Percentiles rank a stretch among this genome's conserved stretches.
phyloP scores from a whole-genome alignment of 1,140 invertebrate genomes.

The Drosophila biarmipes region DNA sequence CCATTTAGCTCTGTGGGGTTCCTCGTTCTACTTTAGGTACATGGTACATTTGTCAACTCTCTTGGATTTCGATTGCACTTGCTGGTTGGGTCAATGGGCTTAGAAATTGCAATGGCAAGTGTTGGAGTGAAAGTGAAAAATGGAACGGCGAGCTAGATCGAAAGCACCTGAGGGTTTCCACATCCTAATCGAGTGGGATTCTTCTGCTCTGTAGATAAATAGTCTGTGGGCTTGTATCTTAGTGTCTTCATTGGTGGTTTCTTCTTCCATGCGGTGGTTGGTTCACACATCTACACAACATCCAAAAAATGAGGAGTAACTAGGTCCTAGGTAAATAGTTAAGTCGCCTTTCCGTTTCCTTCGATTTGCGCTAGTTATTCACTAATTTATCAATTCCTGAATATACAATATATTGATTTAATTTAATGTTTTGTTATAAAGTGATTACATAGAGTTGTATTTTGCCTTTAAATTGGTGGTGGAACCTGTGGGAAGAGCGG shows the following conservation, averaged over 20 bases:
- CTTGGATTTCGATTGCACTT: constrained; percentile 20
- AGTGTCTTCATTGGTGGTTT: constrained; percentile 33
- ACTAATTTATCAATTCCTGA: constrained; percentile 70
- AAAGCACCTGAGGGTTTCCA: constrained; percentile 37
- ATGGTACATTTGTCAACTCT: constrained; percentile 50
- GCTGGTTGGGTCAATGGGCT: constrained; percentile 9
- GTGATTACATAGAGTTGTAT: constrained; percentile 25
- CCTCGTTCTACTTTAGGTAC: constrained; percentile 23
- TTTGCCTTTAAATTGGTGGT: constrained; percentile 24
- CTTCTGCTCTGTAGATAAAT: constrained; percentile 4
- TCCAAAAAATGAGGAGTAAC: constrained; percentile 34
- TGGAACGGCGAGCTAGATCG: not conserved
- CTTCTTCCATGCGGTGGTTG: constrained; percentile 24
- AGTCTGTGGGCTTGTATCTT: constrained; percentile 31
- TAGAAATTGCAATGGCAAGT: not conserved
- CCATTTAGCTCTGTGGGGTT: not conserved
- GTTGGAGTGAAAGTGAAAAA: not conserved
- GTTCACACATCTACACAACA: constrained; percentile 45
- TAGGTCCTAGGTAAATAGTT: constrained; percentile 41
- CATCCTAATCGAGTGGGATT: constrained; percentile 6
- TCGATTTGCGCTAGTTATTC: constrained; percentile 28
- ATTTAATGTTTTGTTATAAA: constrained; percentile 14
- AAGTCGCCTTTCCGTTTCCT: constrained; percentile 6
- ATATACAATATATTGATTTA: constrained; percentile 58
- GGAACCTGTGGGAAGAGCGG: constrained; percentile 13